Conservation (phyloP, 2,888 invertebrate genomes). For the Sphecodes monilicornis region DNA sequence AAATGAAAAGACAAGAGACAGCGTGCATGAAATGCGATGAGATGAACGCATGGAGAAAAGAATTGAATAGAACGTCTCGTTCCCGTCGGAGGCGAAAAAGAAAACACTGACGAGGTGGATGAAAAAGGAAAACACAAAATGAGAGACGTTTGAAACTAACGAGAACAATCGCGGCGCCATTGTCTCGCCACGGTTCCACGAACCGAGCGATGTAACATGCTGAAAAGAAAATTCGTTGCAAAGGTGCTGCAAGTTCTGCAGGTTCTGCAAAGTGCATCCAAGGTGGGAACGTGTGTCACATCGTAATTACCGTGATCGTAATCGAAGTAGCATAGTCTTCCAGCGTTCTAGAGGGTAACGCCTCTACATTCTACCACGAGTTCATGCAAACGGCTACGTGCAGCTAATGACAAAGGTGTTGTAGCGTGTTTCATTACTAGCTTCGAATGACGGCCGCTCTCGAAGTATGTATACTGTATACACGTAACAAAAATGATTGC, state of each 20-base stretch:
- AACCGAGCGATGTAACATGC: conserved; percentile 80
- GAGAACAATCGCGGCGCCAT: conserved; percentile 76
- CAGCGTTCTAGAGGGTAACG: conserved; percentile 30
- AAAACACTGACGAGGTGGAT: conserved; percentile 31
- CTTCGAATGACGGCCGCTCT: conserved; percentile 47
- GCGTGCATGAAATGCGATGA: conserved; percentile 55
- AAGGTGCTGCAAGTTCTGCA: conserved; percentile 38
- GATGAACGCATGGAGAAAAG: background rate
- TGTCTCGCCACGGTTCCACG: conserved; percentile 80
- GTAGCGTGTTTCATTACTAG: conserved; percentile 59
- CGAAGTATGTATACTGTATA: background rate
- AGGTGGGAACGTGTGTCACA: conserved; percentile 34
- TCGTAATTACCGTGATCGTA: conserved; percentile 25
- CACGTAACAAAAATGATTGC: background rate
- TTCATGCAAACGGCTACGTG: conserved; percentile 73
- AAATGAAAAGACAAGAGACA: conserved; percentile 47
- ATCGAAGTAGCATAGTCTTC: conserved; percentile 41
- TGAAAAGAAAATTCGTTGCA: conserved; percentile 80
- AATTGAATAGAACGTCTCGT: conserved; percentile 27
- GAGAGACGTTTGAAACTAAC: conserved; percentile 78
- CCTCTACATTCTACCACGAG: conserved; percentile 47
- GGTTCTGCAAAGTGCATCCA: conserved; percentile 13
- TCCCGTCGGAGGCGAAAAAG: conserved; percentile 23
- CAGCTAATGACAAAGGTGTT: conserved; percentile 58
- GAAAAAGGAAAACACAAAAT: conserved; percentile 65